phyloP scores from a whole-genome alignment of 2,113 vertebrate species.

The Phalacrocorax brasilianus region DNA sequence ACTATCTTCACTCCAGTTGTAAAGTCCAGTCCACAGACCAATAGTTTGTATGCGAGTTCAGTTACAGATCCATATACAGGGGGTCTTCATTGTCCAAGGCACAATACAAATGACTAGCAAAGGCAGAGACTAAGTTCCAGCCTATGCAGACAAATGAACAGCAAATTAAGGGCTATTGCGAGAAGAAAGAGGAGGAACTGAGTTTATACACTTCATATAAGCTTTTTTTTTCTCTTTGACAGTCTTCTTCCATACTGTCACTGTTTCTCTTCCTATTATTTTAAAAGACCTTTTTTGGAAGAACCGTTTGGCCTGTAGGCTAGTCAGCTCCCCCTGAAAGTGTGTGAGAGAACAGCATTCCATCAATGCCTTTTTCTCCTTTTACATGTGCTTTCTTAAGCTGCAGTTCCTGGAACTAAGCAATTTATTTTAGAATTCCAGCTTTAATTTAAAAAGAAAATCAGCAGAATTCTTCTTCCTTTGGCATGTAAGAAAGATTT shows the following conservation, averaged over 20 bases:
- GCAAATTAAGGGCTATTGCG: background rate
- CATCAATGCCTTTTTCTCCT: background rate
- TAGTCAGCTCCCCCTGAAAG: background rate
- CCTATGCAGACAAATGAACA: background rate
- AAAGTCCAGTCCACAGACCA: background rate
- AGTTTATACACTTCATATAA: background rate
- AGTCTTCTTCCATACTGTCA: background rate
- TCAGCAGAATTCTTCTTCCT: background rate
- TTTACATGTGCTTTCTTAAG: background rate
- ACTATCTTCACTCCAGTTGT: background rate
- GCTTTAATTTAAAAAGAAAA: background rate
- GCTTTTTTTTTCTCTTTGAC: background rate
- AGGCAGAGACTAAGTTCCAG: background rate
- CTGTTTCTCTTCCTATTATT: background rate
- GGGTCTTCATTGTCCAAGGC: background rate
- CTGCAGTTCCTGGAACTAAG: background rate
- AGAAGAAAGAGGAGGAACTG: background rate
- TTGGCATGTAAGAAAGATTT: background rate
- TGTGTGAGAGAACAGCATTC: background rate
- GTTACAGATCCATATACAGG: background rate
- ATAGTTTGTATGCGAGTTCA: background rate
- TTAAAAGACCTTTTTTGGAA: background rate
- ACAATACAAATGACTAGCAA: background rate
- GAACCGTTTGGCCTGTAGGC: background rate
- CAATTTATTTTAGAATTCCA: background rate